Evolutionary conservation across 2,888 invertebrate genomes (phyloP).

Genomic region (Drosophila antonietae): DNA sequence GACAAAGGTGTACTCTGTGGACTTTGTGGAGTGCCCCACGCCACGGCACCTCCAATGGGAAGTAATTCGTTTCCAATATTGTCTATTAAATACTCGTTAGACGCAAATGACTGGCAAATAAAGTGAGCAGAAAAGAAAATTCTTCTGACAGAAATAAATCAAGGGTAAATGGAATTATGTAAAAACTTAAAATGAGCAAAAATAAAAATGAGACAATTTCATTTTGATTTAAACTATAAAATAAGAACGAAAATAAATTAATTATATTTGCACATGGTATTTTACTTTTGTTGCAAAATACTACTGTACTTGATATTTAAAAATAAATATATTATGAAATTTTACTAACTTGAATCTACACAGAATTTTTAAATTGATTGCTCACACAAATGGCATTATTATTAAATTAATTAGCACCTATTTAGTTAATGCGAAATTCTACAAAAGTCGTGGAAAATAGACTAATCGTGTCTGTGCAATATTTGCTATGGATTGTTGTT

Average conservation of each 20-base stretch:
- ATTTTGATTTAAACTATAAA: neutral
- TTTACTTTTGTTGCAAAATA: neutral
- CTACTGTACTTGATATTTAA: constrained; percentile 12
- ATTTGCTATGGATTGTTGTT: constrained; percentile 21
- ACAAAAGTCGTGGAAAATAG: constrained; percentile 18
- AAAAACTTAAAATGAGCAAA: neutral
- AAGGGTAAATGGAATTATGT: neutral
- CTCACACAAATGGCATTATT: constrained; percentile 41
- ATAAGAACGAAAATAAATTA: neutral
- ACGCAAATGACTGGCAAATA: neutral
- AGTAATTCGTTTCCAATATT: constrained; percentile 23
- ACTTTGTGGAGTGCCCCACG: constrained; percentile 13
- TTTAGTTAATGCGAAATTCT: constrained; percentile 28
- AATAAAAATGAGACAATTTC: neutral
- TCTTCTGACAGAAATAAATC: constrained; percentile 1
- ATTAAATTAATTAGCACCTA: constrained; percentile 42
- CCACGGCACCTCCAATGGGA: constrained; percentile 5
- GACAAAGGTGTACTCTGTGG: constrained; percentile 16
- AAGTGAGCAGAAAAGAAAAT: neutral
- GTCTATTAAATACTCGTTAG: constrained; percentile 33
- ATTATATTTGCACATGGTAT: neutral
- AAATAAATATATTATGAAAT: constrained; percentile 8
- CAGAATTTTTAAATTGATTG: constrained; percentile 38
- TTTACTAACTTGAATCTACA: constrained; percentile 3
- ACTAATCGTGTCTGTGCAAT: constrained; percentile 39